phyloP scores from a whole-genome alignment of 2,888 invertebrate species.

The Ophioninae sp. region DNA sequence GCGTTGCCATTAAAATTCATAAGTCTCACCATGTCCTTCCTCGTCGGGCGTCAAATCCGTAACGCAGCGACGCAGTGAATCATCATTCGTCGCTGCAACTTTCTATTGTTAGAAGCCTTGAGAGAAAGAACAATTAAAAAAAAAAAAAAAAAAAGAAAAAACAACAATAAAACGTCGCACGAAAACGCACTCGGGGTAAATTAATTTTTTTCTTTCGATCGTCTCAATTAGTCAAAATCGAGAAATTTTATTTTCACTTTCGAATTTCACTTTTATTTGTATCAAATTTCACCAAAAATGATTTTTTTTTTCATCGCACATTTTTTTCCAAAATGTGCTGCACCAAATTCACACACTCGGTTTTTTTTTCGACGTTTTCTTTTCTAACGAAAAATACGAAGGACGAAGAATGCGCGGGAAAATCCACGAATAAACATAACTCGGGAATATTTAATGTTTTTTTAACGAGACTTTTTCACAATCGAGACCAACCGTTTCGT shows the following conservation, averaged over 20 bases:
- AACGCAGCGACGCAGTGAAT: conserved; percentile 1
- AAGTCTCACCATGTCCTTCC: conserved; percentile 14
- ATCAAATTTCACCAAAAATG: too few species aligned
- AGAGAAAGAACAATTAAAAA: neutral
- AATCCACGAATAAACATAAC: too few species aligned
- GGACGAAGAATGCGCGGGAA: too few species aligned
- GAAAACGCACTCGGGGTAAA: neutral
- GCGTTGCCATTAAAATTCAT: neutral
- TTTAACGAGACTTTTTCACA: neutral
- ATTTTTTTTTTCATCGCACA: too few species aligned
- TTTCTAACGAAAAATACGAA: too few species aligned
- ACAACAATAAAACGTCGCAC: neutral
- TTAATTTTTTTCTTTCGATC: neutral
- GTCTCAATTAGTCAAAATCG: neutral
- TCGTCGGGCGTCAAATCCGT: conserved; percentile 25
- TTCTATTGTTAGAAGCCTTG: conserved; percentile 3
- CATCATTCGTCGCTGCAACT: neutral
- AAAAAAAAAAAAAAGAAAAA: neutral
- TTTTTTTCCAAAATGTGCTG: too few species aligned
- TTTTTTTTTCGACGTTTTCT: too few species aligned
- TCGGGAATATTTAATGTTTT: too few species aligned
- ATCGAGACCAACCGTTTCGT: neutral
- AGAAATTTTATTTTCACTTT: too few species aligned
- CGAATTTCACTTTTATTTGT: too few species aligned
- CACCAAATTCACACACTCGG: too few species aligned